A percentile compares a stretch with the other conserved stretches of the same genome.
These are phyloP conservation scores for Ailuropoda melanoleuca DNA, from an alignment of 2,113 vertebrate species.

Conservation along the genomic window DNA sequence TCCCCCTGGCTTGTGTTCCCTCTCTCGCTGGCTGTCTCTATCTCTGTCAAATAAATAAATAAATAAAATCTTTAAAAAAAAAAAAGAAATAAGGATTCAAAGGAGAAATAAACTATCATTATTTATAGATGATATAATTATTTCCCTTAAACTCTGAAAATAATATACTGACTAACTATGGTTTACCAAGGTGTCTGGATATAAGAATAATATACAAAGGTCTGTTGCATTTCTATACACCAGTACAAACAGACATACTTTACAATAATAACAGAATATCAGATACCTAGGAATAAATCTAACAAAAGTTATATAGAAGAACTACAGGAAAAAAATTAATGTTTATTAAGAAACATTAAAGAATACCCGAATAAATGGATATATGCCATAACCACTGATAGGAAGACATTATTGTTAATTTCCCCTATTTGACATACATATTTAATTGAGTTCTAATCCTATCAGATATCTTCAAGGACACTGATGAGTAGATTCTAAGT, in stretches of 20 bases:
- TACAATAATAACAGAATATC: neutral
- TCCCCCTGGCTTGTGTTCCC: too few species aligned
- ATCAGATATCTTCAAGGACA: neutral
- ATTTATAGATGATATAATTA: neutral
- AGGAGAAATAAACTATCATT: neutral
- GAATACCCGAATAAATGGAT: neutral
- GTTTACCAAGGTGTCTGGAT: neutral
- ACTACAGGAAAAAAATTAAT: neutral
- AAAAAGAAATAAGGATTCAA: neutral
- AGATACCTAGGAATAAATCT: neutral
- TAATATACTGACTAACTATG: neutral
- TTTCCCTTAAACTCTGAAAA: neutral
- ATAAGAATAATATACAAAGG: neutral
- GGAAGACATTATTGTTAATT: neutral
- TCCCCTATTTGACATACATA: neutral
- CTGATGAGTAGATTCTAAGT: neutral
- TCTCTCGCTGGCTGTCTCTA: too few species aligned
- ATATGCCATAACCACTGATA: neutral
- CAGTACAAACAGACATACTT: neutral
- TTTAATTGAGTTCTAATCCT: neutral
- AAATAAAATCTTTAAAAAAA: too few species aligned
- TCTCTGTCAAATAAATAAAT: too few species aligned
- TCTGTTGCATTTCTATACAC: neutral
- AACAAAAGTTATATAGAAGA: neutral
- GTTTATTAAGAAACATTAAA: neutral